Base-by-base conservation (phyloP, 2,113 vertebrate genomes). In the Siniperca chuatsi region DNA sequence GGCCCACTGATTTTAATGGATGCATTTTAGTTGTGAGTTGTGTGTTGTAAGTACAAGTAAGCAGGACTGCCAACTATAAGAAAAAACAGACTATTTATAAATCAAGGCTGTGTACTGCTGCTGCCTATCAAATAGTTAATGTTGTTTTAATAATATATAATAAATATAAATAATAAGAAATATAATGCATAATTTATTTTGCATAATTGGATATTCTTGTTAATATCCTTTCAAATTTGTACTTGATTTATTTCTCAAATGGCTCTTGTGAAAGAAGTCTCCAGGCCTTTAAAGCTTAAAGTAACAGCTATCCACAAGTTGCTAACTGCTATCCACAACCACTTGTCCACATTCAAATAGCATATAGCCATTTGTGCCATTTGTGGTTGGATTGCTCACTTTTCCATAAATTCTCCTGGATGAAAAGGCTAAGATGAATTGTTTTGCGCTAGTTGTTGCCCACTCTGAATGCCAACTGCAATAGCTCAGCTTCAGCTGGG, bases 351-450 rank as follows among this genome's bases (percentile, higher is more conserved):
- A 77, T 77, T 88, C 52, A 78, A 75, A 86, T 37, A 76, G 52
- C 82, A 76, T 78, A 78, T 57, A 73, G 66, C 50, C 75, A 54
- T 87, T 67, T 68, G 50, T 78, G 71, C 67, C 42, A 60, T 87
- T 84, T 84, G 55, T 69, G 72, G 52, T 16, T 23, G 25, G 74
- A 92, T 87, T 87, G 87, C 88, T 82, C 87, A 83, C 87, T 90
- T 92, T 88, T 71, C 61, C 79, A 80, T 74, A 82, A 83, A 82
- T 73, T 87, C 74, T 55, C 81, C 68, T 62, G 84, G 81, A 90
- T 88, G 79, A 92, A 90, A 92, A 90, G 87, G 86, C 81, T 13
- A 64, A 71, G 81, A 89, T 89, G 87, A 92, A 92, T 93, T 90
- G 90, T 93, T 87, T 84, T 89, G 74, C 54, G 12, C 46, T 82